Evolutionary conservation across 1,140 invertebrate species (phyloP).

Genomic region (Drosophila ambigua): DNA sequence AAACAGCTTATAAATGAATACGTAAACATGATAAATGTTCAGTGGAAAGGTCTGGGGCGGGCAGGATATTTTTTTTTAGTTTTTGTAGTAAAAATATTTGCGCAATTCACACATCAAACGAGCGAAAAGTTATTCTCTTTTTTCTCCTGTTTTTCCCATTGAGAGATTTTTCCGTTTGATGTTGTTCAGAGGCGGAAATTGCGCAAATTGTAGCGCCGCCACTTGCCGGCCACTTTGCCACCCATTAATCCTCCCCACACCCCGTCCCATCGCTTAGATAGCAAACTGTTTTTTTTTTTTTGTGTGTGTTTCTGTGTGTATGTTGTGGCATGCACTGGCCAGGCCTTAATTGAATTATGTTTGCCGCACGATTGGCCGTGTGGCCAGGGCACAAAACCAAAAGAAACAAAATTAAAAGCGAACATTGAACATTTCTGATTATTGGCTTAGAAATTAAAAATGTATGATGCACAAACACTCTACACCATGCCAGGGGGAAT

Average conservation of each 20-base stretch:
- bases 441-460: constrained; percentile 19
- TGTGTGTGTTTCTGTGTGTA: not conserved
- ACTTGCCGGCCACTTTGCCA: constrained; percentile 71
- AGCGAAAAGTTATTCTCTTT: constrained; percentile 37
- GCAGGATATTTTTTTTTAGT: constrained; percentile 18
- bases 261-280: not conserved
- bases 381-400: constrained; percentile 32
- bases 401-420: constrained; percentile 10
- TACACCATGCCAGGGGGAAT: no score
- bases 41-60: not conserved
- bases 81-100: constrained; percentile 66
- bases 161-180: constrained; percentile 69
- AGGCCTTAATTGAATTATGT: constrained; percentile 81
- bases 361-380: constrained; percentile 71
- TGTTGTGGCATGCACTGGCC: constrained; percentile 50
- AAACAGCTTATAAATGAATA: constrained; percentile 21
- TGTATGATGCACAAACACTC: not conserved
- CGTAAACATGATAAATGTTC: constrained; percentile 19
- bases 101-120: constrained; percentile 64
- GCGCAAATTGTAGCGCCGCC: constrained; percentile 74
- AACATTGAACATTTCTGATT: constrained; percentile 12
- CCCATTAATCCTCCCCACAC: not conserved
- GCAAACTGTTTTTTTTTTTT: not conserved
- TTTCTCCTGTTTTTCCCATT: constrained; percentile 12
- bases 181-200: constrained; percentile 73